phyloP scores from a whole-genome alignment of 2,888 invertebrate species.

The Cataglyphis livida region DNA sequence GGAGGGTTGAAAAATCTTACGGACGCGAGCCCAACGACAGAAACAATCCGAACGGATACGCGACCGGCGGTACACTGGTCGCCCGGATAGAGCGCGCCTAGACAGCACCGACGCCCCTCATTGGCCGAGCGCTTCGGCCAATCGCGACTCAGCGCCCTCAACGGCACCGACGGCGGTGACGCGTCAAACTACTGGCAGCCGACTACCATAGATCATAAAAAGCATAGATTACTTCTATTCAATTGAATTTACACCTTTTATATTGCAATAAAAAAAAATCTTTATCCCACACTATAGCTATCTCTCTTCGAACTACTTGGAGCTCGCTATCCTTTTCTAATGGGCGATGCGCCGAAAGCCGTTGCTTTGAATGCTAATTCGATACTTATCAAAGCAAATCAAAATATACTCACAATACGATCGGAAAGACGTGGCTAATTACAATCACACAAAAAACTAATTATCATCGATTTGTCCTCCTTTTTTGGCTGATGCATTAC shows the following conservation, averaged over 20 bases:
- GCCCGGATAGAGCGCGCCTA: constrained; percentile 72
- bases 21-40: background rate
- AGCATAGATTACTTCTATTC: background rate
- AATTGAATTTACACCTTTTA: too few relatives aligned
- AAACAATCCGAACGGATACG: constrained; percentile 65
- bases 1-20: background rate
- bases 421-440: background rate
- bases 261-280: too few relatives aligned
- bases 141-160: constrained; percentile 43
- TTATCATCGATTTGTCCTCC: background rate
- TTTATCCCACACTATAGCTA: too few relatives aligned
- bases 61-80: constrained; percentile 77
- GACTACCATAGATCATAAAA: background rate
- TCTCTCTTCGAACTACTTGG: background rate
- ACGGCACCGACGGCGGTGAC: background rate
- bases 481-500: background rate
- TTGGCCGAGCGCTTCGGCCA: constrained; percentile 54
- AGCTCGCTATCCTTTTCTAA: background rate
- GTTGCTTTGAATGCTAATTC: too few relatives aligned
- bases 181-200: background rate
- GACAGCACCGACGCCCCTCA: constrained; percentile 59
- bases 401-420: background rate
- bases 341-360: background rate
- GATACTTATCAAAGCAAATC: background rate
- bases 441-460: background rate